Percentiles rank a stretch among this genome's conserved stretches.
These are phyloP conservation scores for Desmophyllum pertusum DNA, from an alignment of 92 coral and sea anemone genomes.

Conservation along the genomic window DNA sequence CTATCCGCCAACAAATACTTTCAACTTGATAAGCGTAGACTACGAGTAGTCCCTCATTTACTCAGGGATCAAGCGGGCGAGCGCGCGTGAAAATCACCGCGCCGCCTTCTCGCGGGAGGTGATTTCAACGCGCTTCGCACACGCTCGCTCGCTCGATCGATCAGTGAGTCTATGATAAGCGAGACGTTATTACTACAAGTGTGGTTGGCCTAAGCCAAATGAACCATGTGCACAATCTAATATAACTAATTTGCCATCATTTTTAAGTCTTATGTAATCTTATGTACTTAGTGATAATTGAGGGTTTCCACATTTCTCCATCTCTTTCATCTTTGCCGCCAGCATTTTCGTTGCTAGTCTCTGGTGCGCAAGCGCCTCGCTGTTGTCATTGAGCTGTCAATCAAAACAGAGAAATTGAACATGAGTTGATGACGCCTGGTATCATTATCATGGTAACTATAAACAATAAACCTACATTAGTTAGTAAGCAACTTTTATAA, in stretches of 20 bases:
- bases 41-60: no score
- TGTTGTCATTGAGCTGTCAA: slow-evolving; percentile 80
- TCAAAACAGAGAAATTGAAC: background rate
- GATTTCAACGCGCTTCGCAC: no score
- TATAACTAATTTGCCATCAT: background rate
- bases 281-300: background rate
- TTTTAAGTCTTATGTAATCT: background rate
- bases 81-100: no score
- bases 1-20: no score
- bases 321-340: slow-evolving; percentile 77
- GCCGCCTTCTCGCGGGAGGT: no score
- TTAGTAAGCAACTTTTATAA: no score
- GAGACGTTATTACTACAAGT: no score
- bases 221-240: background rate
- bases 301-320: slow-evolving; percentile 50
- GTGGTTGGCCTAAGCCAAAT: no score
- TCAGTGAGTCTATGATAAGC: no score
- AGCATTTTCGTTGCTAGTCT: slow-evolving; percentile 84
- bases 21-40: no score
- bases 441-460: background rate
- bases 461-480: background rate
- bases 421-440: background rate
- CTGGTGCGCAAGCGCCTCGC: slow-evolving; percentile 89
- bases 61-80: no score
- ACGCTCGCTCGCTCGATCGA: no score